Base-by-base conservation (phyloP, 2,888 invertebrate species). In the Hirtodrosophila cameraria region DNA sequence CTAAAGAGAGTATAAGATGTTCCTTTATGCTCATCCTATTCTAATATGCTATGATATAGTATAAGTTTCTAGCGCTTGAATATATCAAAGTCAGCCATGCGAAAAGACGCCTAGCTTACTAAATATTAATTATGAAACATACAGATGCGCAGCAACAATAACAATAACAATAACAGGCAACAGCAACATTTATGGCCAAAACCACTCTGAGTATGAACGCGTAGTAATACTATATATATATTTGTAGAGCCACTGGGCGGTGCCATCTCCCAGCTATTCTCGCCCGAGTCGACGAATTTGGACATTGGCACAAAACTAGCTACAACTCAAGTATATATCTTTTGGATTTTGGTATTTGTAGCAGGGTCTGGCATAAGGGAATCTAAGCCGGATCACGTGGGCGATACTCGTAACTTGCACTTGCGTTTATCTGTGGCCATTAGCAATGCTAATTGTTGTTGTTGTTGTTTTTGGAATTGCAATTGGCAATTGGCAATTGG, bases 81-180 rank as follows among this genome's bases (percentile, higher is more conserved):
- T 18, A 53, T 61, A 61, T 43, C 35, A 33, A 54, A 49, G 61
- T 74, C 69, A 53, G 54, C 50, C 49, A 68, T 45, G 20, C 41
- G 50, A 45, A 53, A 49, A 42, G 68, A 42, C 54, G 68, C 45
- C 63, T 57, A 48, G 65, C 82, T 84, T 87, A 86, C 87, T 84
- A 83, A 83, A 87, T 87, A 83, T 83, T 83, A 87, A 87, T 87
- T 86, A 76, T 74, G 76, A 60, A 58, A 58, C 57, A 39, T 53
- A 62, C 46, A 41, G 49, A 31, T 46, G 66, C 76, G 73, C 57
- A 69, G 39, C 61, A 81, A 50, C 55, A 78, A 65, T 41, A 64
- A 58, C 57, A 71, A 49, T 48, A 52, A 46, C 38, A 61, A 43
- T 38, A 39, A 55, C 11, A 38, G 35, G 52, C 13, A 36, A n/a